These are phyloP conservation scores for Halyomorpha halys DNA, from an alignment of 1,140 invertebrate genomes.

Conservation along the genomic window DNA sequence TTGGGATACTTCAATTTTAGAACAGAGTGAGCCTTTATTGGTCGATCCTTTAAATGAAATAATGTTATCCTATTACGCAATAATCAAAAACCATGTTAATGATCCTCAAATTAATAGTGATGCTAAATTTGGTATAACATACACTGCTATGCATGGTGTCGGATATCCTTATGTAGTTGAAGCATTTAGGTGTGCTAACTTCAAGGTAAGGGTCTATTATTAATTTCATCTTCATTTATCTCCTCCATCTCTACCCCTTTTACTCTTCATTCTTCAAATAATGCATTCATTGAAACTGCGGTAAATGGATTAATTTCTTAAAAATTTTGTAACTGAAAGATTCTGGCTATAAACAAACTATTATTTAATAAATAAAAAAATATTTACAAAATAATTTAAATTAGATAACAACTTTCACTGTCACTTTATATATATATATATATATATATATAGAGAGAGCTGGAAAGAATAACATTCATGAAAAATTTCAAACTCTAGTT, in stretches of 20 bases:
- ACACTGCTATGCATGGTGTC: conserved; percentile 97
- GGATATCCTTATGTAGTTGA: conserved; percentile 68
- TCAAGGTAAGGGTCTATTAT: conserved; percentile 48
- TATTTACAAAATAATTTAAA: no score
- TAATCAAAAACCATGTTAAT: neutral
- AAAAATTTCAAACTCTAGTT: no score
- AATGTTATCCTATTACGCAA: conserved; percentile 49
- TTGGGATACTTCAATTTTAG: conserved; percentile 47
- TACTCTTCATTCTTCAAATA: no score
- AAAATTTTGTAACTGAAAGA: no score
- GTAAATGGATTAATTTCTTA: no score
- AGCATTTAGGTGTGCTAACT: conserved; percentile 63
- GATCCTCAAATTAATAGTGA: conserved; percentile 37
- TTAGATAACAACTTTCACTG: no score
- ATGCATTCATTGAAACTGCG: neutral
- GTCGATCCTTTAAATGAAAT: conserved; percentile 49
- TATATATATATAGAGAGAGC: no score
- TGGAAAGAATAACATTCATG: no score
- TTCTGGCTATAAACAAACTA: no score
- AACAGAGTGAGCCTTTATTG: conserved; percentile 35
- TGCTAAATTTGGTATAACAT: conserved; percentile 48
- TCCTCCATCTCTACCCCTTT: no score
- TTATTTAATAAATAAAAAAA: no score
- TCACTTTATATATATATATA: no score
- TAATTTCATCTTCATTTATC: neutral